These are phyloP conservation scores for Odontocolon sp. DNA, from an alignment of 2,888 invertebrate genomes.

Conservation along the genomic window DNA sequence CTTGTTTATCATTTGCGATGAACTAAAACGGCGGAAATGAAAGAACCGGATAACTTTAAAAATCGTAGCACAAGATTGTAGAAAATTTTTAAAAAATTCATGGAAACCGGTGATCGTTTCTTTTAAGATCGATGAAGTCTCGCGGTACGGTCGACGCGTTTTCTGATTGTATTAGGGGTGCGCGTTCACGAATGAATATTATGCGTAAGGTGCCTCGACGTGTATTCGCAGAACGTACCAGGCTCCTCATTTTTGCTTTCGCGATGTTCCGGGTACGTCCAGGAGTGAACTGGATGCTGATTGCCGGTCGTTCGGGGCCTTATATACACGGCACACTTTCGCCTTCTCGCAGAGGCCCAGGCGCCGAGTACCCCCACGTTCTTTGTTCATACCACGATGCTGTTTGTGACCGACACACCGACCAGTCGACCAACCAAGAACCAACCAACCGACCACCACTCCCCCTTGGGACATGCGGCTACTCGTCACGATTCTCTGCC, in stretches of 20 bases:
- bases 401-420: constrained; percentile 54
- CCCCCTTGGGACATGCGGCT: constrained; percentile 75
- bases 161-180: neutral
- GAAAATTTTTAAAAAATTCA: neutral
- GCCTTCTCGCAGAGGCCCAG: constrained; percentile 80
- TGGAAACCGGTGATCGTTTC: neutral
- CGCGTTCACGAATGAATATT: constrained; percentile 20
- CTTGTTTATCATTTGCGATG: constrained; percentile 31
- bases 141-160: neutral
- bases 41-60: neutral
- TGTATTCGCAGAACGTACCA: constrained; percentile 74
- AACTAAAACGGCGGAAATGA: constrained; percentile 16
- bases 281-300: constrained; percentile 84
- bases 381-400: constrained; percentile 74
- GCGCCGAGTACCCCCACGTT: constrained; percentile 75
- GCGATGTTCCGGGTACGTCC: constrained; percentile 82
- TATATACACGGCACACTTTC: constrained; percentile 84
- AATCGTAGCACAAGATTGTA: constrained; percentile 40
- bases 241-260: constrained; percentile 79
- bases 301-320: constrained; percentile 82
- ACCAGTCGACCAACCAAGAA: constrained; percentile 48
- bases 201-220: neutral
- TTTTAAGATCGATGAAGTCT: neutral
- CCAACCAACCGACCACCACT: constrained; percentile 74
- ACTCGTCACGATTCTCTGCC: constrained; percentile 73